Base-by-base conservation (phyloP, 2,797 vertebrate species). In the Okamejei kenojei region DNA sequence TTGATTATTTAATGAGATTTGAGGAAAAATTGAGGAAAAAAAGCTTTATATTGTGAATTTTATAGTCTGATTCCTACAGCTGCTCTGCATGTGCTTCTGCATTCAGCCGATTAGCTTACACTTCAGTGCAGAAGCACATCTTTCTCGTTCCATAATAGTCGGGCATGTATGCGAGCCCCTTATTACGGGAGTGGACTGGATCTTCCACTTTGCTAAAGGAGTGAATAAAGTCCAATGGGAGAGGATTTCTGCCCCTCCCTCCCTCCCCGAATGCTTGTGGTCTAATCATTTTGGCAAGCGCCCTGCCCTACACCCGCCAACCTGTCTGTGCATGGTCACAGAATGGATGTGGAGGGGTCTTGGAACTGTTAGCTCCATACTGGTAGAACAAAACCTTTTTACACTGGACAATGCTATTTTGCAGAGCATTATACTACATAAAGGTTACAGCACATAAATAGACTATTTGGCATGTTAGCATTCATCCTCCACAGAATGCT, bases 1-100 rank as follows among this genome's bases (percentile, higher is more conserved):
- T 61, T 63, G 82, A 84, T 61, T 15, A 6, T 84, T 61, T 84
- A 84, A 63, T 84, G 54, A 63, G 58, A 84, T 84, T 84, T 84
- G 10, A 61, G 82, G n/a, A 54, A 84, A 26, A n/a, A 1, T 11
- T 7, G 54, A 84, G 26, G 54, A 63, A 13, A 63, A 63, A 84
- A 58, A 61, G 10, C 11, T 84, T 61, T 63, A 23, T 1, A 29
- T 26, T 63, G 26, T 84, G 54, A 61, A 54, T 26, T 58, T 84
- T 1, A 45, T 45, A 45, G 82, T 26, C 11, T 17, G 1, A 11
- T 29, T 84, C 54, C 23, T 58, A 61, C 58, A 26, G 54, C 54
- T 5, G 1, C 82, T 84, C 54, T 82, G 1, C 21, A 29, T 13
- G 9, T 61, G 80, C 23, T 23, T 82, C 82, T 84, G 26, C 29